These are phyloP conservation scores for Argentina silus DNA, from an alignment of 2,797 vertebrate genomes.

Conservation along the genomic window DNA sequence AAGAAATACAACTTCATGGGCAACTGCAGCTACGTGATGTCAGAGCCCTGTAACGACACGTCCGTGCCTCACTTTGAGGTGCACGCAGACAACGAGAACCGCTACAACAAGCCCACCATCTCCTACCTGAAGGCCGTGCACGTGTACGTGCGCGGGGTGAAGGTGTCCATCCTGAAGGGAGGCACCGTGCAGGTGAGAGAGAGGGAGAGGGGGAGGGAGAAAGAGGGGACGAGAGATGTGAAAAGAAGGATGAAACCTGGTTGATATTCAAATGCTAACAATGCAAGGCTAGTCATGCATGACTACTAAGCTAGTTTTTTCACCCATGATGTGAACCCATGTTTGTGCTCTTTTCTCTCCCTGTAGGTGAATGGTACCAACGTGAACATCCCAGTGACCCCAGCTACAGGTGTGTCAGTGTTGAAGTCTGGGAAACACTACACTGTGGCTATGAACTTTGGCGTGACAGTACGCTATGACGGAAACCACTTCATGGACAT, in stretches of 20 bases:
- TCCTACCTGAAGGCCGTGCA: conserved; percentile 80
- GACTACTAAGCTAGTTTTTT: too few relatives aligned
- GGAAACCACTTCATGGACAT: conserved; percentile 80
- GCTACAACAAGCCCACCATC: conserved; percentile 67
- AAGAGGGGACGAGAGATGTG: not conserved
- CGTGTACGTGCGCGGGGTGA: conserved; percentile 65
- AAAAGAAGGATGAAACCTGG: not conserved
- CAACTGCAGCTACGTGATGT: conserved; percentile 81
- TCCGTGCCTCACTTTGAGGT: conserved; percentile 72
- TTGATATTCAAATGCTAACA: too few relatives aligned
- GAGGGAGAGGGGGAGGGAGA: too few relatives aligned
- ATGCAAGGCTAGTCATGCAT: too few relatives aligned
- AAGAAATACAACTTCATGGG: conserved; percentile 80
- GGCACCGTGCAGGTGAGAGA: conserved; percentile 74
- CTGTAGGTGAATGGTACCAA: conserved; percentile 73
- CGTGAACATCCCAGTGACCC: conserved; percentile 71
- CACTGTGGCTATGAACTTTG: conserved; percentile 74
- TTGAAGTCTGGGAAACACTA: conserved; percentile 73
- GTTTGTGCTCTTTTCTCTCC: not conserved
- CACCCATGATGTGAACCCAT: too few relatives aligned
- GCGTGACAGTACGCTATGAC: conserved; percentile 79
- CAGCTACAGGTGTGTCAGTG: conserved; percentile 68
- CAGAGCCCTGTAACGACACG: conserved; percentile 71
- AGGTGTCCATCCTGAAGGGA: conserved; percentile 79
- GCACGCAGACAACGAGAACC: conserved; percentile 78